Percentiles rank a stretch among this genome's conserved stretches.
Evolutionary conservation across 2,797 vertebrate species (phyloP).

Genomic region (Luscinia megarhynchos): DNA sequence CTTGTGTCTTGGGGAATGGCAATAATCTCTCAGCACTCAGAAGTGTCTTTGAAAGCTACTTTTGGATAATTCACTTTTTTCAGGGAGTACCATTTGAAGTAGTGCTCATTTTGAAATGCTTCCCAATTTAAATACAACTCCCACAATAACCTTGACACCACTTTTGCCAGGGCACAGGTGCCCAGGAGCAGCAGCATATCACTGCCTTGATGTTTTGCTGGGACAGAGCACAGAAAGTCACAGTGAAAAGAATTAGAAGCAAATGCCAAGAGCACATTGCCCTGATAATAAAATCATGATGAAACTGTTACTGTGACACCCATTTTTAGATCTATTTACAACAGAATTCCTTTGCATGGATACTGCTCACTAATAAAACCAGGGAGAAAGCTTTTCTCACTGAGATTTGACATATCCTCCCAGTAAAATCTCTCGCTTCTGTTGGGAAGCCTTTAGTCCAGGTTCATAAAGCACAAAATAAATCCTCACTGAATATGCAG

Average conservation of each 20-base stretch:
- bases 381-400: neutral
- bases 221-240: neutral
- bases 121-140: neutral
- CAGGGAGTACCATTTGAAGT: neutral
- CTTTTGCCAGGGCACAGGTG: neutral
- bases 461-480: neutral
- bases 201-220: neutral
- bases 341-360: neutral
- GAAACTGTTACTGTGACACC: neutral
- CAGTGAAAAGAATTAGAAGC: neutral
- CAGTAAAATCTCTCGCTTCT: neutral
- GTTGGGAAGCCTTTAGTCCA: neutral
- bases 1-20: neutral
- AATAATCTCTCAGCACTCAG: neutral
- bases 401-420: neutral
- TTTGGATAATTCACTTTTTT: neutral
- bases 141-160: accelerated
- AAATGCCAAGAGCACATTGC: neutral
- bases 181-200: neutral
- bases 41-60: neutral
- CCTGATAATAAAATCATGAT: neutral
- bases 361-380: neutral
- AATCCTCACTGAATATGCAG: neutral
- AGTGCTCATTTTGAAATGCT: neutral
- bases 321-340: neutral